Base-by-base conservation (phyloP, 2,797 vertebrate genomes). In the Discoglossus pictus region DNA sequence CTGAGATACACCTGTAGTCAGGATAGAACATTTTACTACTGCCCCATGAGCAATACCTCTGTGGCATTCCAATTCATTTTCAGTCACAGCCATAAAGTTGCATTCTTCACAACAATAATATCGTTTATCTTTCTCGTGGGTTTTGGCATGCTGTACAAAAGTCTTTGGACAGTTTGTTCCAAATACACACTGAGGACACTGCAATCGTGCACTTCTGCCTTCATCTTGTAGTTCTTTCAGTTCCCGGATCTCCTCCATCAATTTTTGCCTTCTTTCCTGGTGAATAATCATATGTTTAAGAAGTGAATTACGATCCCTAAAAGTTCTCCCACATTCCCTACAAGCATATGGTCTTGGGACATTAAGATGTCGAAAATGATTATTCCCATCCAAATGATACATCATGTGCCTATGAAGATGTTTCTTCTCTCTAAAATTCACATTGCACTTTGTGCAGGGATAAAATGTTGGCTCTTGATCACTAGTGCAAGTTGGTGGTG, bases 381-480 rank as follows among this genome's bases (percentile, higher is more conserved):
- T 97, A 85, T 96, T 93, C 77, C 90, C 87, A 79, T 90, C 92
- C 89, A 98, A 93, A 87, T 98, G 95, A 90, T 96, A 95, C 93
- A 98, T 98, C 97, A 98, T 93, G 85, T 94, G 93, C 77, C 92
- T 91, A 82, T 97, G 94, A 87, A 98, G 93, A 83, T 96, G 91
- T 59, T 88, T 93, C 79, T 93, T 91, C 86, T 94, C 92, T 86
- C 92, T 90, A 82, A 94, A 96, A 91, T 95, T 93, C 91, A 93
- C 90, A 83, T 94, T 93, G 89, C 93, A 94, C 90, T 92, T 94
- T 73, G 92, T 90, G 90, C 95, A 92, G 68, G 91, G 92, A 86
- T 93, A 93, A 82, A 94, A 93, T 3, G 92, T 89, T 59, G 88
- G 89, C 83, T 94, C 92, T 38, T 83, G 82, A 72, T 93, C 92